Evolutionary conservation across 2,113 vertebrate genomes (phyloP), one percentile per base, ranked within the genome.

Genomic region (Nycticorax nycticorax): DNA sequence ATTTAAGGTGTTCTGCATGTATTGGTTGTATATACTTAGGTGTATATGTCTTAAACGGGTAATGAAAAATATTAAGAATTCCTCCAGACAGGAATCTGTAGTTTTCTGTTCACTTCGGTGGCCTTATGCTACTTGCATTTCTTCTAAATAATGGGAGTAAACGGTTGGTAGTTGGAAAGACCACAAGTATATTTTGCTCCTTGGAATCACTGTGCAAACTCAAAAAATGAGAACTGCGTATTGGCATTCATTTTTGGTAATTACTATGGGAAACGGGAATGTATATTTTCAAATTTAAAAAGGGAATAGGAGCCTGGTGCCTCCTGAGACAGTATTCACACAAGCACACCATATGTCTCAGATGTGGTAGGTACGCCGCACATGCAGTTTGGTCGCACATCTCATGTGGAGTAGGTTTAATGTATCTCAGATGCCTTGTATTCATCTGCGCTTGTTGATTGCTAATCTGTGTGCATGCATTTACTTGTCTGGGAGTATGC

Each of bases 311-410:
- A 69, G 28, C 14, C 35, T 17, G 9, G 8, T 76, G 30, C 53
- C 82, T 78, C 22, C 4, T 19, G 48, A 62, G 78, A 14, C 8
- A 3, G 7, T 1, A 0, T 43, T 79, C 33, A 57, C 43, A 41
- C 1, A 1, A 33, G 69, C 41, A 12, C 27, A 62, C 21, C 41
- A 43, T 22, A 12, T 45, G 19, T 77, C 64, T 50, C 52, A 16
- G 6, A 23, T 7, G 35, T 37, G 47, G 19, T 45, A 17, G 59
- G 4, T 57, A 2, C 1, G 8, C 10, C 57, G 4, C 56, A 27
- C 0, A 0, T 60, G 45, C 53, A 47, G 37, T 43, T 59, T 33
- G 71, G 43, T 19, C 56, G 23, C 43, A 55, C 6, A 14, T 30
- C 53, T 79, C 27, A 3, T 0, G 8, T 11, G 26, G 71, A 14